Evolutionary conservation across 2,888 invertebrate species (phyloP).

Genomic region (Tipula lateralis): DNA sequence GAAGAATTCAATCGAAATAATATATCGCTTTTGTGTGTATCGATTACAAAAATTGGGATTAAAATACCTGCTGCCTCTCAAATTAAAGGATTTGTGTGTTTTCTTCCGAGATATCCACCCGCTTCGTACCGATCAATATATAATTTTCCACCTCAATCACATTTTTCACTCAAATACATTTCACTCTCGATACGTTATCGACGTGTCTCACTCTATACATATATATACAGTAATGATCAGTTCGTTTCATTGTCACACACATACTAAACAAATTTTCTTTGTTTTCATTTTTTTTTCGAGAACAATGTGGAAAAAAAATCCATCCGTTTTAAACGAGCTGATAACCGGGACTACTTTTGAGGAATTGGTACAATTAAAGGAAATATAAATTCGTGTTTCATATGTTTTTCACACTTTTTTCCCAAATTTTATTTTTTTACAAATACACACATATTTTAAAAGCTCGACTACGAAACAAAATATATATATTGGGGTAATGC

Average conservation of each 20-base stretch:
- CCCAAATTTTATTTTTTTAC: not conserved
- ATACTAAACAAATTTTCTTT: not conserved
- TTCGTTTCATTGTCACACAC: not conserved
- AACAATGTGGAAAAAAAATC: not conserved
- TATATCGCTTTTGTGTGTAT: not conserved
- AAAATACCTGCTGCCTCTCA: not conserved
- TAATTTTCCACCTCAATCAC: not conserved
- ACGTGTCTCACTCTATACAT: too few species aligned
- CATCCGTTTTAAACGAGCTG: not conserved
- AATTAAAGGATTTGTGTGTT: not conserved
- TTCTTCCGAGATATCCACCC: not conserved
- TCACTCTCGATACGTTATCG: not conserved
- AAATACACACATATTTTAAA: too few species aligned
- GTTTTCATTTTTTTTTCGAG: not conserved
- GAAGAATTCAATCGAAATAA: too few species aligned
- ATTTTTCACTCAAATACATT: not conserved
- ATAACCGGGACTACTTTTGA: not conserved
- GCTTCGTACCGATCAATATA: too few species aligned
- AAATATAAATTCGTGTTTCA: not conserved
- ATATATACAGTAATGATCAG: too few species aligned
- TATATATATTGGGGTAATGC: not conserved
- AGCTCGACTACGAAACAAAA: not conserved
- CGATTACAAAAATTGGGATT: not conserved
- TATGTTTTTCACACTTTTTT: not conserved
- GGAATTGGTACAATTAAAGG: not conserved